Evolutionary conservation across 35 echinoderm and acorn worm genomes (phyloP).

Genomic region (Apostichopus parvimensis): DNA sequence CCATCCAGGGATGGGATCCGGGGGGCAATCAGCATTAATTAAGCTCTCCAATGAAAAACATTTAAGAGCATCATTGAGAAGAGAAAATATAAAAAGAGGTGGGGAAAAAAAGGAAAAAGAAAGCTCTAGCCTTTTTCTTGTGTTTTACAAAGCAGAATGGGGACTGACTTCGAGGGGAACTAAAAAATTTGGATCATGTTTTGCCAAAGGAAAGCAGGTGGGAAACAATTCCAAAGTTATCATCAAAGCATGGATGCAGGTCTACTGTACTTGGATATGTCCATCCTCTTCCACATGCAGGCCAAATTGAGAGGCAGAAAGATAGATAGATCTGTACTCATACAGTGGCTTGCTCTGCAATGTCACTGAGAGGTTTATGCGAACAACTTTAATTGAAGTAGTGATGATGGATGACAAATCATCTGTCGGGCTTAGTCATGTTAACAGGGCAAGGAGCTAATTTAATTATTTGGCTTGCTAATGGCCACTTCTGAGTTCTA

Average conservation of each 20-base stretch:
- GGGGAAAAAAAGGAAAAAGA: too few species aligned
- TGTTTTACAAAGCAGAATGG: background rate
- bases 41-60: background rate
- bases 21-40: background rate
- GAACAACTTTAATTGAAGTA: background rate
- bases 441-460: background rate
- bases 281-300: too few species aligned
- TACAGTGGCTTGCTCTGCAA: too few species aligned
- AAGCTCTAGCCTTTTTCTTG: background rate
- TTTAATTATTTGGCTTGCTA: background rate
- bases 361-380: background rate
- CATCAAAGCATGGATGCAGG: too few species aligned
- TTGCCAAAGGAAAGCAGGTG: background rate
- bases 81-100: background rate
- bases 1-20: conserved; percentile 4
- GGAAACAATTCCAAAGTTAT: background rate
- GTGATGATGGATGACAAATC: background rate
- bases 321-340: too few species aligned
- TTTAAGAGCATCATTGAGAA: background rate
- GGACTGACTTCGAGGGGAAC: background rate
- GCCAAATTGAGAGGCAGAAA: too few species aligned
- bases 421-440: background rate
- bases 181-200: background rate
- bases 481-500: background rate
- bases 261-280: background rate